Evolutionary conservation across 2,113 vertebrate genomes (phyloP).

Genomic region (Mastomys natalensis): DNA sequence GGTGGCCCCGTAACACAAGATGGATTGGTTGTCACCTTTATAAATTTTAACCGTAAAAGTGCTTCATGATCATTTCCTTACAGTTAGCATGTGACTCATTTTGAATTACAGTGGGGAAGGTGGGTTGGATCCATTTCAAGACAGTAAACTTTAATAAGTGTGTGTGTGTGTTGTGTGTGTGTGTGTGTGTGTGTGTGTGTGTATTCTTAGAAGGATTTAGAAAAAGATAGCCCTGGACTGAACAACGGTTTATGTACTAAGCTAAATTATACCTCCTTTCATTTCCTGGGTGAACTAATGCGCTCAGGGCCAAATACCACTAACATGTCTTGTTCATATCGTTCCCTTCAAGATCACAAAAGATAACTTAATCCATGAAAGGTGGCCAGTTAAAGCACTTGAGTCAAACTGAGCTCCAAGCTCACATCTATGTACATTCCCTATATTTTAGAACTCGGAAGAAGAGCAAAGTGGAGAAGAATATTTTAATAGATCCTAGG

Average conservation of each 20-base stretch:
- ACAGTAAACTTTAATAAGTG: not conserved
- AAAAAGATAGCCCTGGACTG: not conserved
- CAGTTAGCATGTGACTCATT: not conserved
- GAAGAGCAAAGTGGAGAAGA: conserved; percentile 29
- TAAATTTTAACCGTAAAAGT: too few relatives aligned
- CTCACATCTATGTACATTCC: not conserved
- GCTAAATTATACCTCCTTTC: not conserved
- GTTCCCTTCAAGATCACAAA: not conserved
- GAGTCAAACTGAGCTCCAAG: conserved; percentile 10
- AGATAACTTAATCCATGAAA: conserved; percentile 10
- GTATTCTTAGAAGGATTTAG: not conserved
- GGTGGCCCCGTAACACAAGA: too few relatives aligned
- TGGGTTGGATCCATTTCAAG: not conserved
- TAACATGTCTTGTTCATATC: not conserved
- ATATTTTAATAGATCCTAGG: conserved; percentile 49
- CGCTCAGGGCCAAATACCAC: not conserved
- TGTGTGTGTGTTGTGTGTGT: too few relatives aligned
- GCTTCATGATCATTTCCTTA: not conserved
- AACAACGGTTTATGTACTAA: not conserved
- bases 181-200: too few relatives aligned
- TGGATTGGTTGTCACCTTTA: too few relatives aligned
- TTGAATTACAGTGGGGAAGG: not conserved
- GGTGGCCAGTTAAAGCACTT: not conserved
- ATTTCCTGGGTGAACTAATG: conserved; percentile 5
- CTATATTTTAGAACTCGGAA: conserved; percentile 15